phyloP scores from a whole-genome alignment of 2,888 invertebrate species.

The Rutpela maculata region DNA sequence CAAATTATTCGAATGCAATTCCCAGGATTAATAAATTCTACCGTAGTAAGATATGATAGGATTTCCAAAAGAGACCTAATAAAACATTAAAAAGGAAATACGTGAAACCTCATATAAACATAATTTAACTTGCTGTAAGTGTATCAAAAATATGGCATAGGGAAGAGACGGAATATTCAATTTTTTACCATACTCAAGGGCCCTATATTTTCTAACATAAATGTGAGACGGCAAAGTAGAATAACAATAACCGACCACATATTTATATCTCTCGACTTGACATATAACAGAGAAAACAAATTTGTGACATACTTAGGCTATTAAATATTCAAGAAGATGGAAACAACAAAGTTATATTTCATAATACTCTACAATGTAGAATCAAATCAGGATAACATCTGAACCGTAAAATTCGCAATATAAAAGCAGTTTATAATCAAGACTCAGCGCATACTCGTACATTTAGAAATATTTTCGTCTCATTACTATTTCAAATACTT shows the following conservation, averaged over 20 bases:
- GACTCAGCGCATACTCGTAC: neutral
- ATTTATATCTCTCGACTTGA: conserved; percentile 11
- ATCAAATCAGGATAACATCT: conserved; percentile 6
- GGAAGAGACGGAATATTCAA: conserved; percentile 19
- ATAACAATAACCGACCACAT: conserved; percentile 29
- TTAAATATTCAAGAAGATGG: conserved; percentile 26
- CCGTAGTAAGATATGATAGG: neutral
- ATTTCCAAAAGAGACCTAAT: neutral
- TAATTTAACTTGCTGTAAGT: conserved; percentile 10
- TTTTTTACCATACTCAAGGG: conserved; percentile 15
- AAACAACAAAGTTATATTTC: conserved; percentile 4
- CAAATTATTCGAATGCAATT: too few relatives aligned
- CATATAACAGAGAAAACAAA: neutral
- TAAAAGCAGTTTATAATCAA: conserved; percentile 1
- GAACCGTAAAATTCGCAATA: neutral
- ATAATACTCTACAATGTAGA: neutral
- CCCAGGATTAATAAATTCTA: too few relatives aligned
- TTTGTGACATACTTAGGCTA: conserved; percentile 20
- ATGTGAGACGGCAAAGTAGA: conserved; percentile 6
- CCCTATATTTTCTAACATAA: conserved; percentile 4
- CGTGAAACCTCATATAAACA: conserved; percentile 19
- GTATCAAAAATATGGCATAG: conserved; percentile 11
- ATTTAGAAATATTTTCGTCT: neutral
- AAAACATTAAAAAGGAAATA: neutral
- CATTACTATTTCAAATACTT: neutral